Percentiles rank a stretch among this genome's conserved stretches.
phyloP scores from a whole-genome alignment of 1,140 invertebrate genomes.

The Eriosoma lanigerum region DNA sequence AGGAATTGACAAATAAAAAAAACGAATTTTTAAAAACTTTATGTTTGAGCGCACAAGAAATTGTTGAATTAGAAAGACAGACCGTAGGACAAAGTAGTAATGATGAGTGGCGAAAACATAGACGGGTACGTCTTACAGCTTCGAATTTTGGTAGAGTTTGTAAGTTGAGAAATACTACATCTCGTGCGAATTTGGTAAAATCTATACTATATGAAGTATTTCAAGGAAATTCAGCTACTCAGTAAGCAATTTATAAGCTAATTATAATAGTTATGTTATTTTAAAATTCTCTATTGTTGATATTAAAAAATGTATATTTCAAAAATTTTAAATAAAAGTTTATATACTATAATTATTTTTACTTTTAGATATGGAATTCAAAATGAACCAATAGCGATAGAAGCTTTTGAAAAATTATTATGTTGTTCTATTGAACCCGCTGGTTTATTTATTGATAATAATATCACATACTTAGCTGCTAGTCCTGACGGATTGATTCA shows the following conservation, averaged over 20 bases:
- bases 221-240: neutral
- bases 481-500: constrained; percentile 20
- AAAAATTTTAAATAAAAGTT: neutral
- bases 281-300: neutral
- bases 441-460: constrained; percentile 1
- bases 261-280: neutral
- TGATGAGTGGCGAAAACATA: neutral
- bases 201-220: constrained; percentile 8
- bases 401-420: neutral
- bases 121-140: neutral
- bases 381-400: constrained; percentile 12
- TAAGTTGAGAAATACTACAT: constrained; percentile 17
- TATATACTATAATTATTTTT: neutral
- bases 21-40: neutral
- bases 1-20: neutral
- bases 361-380: constrained; percentile 17
- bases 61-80: neutral
- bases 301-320: too few species aligned
- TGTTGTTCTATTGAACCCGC: neutral
- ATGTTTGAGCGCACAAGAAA: neutral
- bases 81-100: neutral
- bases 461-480: neutral
- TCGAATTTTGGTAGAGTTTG: constrained; percentile 12
- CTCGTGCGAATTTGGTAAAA: neutral
- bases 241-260: neutral